Base-by-base conservation (phyloP, 2,113 vertebrate species). In the Otocyon megalotis region DNA sequence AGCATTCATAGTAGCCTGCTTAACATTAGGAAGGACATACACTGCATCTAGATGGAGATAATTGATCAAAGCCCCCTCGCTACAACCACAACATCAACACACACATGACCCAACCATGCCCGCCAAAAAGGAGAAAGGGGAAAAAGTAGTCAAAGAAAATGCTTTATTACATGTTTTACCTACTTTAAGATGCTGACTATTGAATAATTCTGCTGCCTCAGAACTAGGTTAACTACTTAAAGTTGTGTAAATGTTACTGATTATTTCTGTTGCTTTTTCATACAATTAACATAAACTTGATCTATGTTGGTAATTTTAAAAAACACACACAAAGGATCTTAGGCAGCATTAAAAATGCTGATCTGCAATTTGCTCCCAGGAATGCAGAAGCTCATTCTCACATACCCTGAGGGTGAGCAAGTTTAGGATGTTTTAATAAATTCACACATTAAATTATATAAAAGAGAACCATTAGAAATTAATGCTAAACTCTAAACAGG, bases 251-350 rank as follows among this genome's bases (percentile, higher is more conserved):
- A 98, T 97, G 96, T 96, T 98, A 98, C 98, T 97, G 97, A 98
- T 98, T 97, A 98, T 98, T 97, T 98, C 97, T 96, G 83, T 98
- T 98, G 96, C 17, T 12, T 98, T 98, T 98, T 98, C 97, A 96
- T 96, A 98, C 97, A 98, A 98, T 98, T 99, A 99, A 98, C 97
- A 98, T 98, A 98, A 98, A 98, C 74, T 96, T 98, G 98, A 98
- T 98, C 89, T 98, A 98, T 97, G 90, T 97, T 98, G 95, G 98
- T 96, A 98, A 98, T 98, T 98, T 94, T 30, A 94, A 93, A 88
- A 96, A 69, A 90, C 82, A 89, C 90, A 88, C 93, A 97, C 94
- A 98, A 74, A 98, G 84, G 86, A 92, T 96, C 94, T 97, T 93
- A 98, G 93, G 97, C 97, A 98, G 97, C 95, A 97, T 95, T 98